phyloP scores from a whole-genome alignment of 2,888 invertebrate species.

The Mimas tiliae region DNA sequence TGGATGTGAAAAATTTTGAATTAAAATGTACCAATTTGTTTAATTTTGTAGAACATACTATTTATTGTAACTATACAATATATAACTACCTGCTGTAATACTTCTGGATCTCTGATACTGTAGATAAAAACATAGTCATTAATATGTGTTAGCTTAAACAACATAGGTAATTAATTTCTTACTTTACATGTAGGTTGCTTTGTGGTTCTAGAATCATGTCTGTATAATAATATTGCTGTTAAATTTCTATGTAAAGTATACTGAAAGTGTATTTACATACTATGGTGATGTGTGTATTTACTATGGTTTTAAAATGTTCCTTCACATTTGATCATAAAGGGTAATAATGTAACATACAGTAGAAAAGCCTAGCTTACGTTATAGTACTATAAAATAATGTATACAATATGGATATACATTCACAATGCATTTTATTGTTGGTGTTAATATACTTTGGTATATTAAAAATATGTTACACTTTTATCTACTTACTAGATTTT shows the following conservation, averaged over 20 bases:
- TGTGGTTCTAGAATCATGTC: background rate
- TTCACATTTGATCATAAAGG: background rate
- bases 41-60: background rate
- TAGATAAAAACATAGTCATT: background rate
- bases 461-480: background rate
- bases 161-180: background rate
- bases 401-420: no score
- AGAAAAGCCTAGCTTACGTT: no score
- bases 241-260: background rate
- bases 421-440: background rate
- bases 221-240: background rate
- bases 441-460: background rate
- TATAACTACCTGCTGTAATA: background rate
- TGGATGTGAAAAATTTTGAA: no score
- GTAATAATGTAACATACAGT: background rate
- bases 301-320: background rate
- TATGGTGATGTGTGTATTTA: background rate
- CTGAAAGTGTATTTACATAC: background rate
- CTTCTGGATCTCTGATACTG: conserved; percentile 7
- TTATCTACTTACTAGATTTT: no score
- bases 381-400: no score
- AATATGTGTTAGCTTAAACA: background rate
- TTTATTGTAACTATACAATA: background rate
- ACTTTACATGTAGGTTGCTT: background rate
- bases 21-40: background rate